phyloP scores from a whole-genome alignment of 2,888 invertebrate species.

The Coleophora flavipennella region DNA sequence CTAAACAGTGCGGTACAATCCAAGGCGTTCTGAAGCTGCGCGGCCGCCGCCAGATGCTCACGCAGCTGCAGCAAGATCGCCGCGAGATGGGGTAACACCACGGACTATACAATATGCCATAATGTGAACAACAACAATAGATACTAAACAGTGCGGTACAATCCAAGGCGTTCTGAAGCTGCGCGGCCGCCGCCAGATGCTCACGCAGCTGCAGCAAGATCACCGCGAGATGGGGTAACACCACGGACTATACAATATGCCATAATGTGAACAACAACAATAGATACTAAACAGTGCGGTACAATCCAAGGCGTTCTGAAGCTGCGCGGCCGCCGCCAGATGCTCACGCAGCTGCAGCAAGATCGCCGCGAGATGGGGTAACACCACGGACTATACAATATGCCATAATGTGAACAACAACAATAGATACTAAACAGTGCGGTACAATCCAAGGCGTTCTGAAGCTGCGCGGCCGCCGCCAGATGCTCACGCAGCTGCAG shows the following conservation, averaged over 20 bases:
- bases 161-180: slow-evolving; percentile 78
- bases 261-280: no score
- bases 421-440: slow-evolving; percentile 77
- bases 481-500: slow-evolving; percentile 63
- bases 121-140: no score
- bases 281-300: slow-evolving; percentile 76
- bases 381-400: neutral
- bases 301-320: slow-evolving; percentile 78
- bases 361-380: slow-evolving; percentile 44
- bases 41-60: slow-evolving; percentile 64
- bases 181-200: slow-evolving; percentile 63
- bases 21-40: slow-evolving; percentile 76
- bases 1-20: slow-evolving; percentile 75
- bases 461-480: slow-evolving; percentile 68
- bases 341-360: slow-evolving; percentile 63
- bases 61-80: slow-evolving; percentile 59
- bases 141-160: slow-evolving; percentile 76
- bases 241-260: neutral
- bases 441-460: slow-evolving; percentile 77
- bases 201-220: slow-evolving; percentile 62
- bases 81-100: slow-evolving; percentile 35
- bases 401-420: no score
- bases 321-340: slow-evolving; percentile 61
- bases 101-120: neutral
- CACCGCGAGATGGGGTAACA: slow-evolving; percentile 36